Base-by-base conservation (phyloP, 2,113 vertebrate species). In the Dascyllus trimaculatus region DNA sequence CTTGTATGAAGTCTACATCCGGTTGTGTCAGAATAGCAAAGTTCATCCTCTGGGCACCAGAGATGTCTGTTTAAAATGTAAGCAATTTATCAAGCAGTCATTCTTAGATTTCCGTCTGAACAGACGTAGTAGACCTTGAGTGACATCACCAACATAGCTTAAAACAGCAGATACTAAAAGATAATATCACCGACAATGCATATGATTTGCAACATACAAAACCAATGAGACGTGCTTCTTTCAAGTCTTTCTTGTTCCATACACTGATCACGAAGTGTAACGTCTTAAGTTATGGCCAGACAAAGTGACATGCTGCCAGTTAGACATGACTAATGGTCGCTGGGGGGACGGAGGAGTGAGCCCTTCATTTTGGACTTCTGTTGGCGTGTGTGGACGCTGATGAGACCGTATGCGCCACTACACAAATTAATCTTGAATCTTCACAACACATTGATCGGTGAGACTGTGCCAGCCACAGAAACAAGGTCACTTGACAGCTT, bases 281-380 rank as follows among this genome's bases (percentile, higher is more conserved):
- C 78, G 71, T 83, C 80, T 73, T 35, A 25, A 26, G 64, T 71
- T 24, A 25, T 4, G 10, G 60, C 29, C 46, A 76, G 62, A 77
- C 22, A 64, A 68, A 78, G 78, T 18, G 60, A 64, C 73, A 53
- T 43, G 0, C 77, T 49, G 71, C 63, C 63, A 56, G 59, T 88
- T 72, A 67, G 75, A 86, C 59, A 49, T 90, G 90, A 91, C 76
- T 88, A 85, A 90, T 77, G 79, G 58, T 68, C 61, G 2, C 70
- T 52, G 71, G 69, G 68, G 82, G 77, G 35, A 56, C 24, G 4
- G 60, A 85, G 86, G 15, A 86, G 57, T 26, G 69, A 80, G 75
- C 78, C 78, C 85, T 83, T 93, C 91, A 83, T 90, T 91, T 89
- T 86, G 70, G 63, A 70, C 90, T 91, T 89, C 75, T 26, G 11